phyloP scores from a whole-genome alignment of 1,140 invertebrate genomes.

The Wiebesia pumilae region DNA sequence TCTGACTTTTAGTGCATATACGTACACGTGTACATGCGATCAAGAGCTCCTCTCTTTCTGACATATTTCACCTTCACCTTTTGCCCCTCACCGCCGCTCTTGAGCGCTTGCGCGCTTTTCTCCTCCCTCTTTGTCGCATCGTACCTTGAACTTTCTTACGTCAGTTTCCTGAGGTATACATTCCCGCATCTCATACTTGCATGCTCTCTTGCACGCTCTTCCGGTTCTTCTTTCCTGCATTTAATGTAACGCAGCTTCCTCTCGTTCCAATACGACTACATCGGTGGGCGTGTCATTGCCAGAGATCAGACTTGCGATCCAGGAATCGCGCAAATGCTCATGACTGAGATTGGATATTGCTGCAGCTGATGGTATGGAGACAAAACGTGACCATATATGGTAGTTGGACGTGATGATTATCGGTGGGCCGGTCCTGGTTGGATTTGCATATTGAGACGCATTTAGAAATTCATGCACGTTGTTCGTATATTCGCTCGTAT shows the following conservation, averaged over 20 bases:
- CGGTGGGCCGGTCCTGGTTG: not conserved
- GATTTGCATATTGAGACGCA: not conserved
- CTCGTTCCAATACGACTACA: not conserved
- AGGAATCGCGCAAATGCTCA: not conserved
- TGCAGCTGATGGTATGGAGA: not conserved
- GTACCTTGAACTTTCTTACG: conserved; percentile 40
- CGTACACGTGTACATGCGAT: not conserved
- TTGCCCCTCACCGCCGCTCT: not conserved
- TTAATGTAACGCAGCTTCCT: not conserved
- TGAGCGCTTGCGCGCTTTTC: conserved; percentile 11
- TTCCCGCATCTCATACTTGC: not conserved
- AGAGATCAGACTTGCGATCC: not conserved
- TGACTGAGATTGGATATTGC: not conserved
- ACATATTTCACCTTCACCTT: conserved; percentile 51
- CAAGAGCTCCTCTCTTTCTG: conserved; percentile 8
- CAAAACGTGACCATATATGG: not conserved
- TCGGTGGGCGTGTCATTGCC: not conserved
- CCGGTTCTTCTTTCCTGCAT: no score
- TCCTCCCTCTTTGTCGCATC: not conserved
- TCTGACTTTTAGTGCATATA: not conserved
- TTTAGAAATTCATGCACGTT: not conserved
- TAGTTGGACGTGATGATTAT: not conserved
- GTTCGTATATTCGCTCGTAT: not conserved
- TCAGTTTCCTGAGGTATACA: not conserved
- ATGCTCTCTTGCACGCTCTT: not conserved